Percentiles rank a stretch among this genome's conserved stretches.
Evolutionary conservation across 2,113 vertebrate species (phyloP).

Genomic region (Regulus satrapa): DNA sequence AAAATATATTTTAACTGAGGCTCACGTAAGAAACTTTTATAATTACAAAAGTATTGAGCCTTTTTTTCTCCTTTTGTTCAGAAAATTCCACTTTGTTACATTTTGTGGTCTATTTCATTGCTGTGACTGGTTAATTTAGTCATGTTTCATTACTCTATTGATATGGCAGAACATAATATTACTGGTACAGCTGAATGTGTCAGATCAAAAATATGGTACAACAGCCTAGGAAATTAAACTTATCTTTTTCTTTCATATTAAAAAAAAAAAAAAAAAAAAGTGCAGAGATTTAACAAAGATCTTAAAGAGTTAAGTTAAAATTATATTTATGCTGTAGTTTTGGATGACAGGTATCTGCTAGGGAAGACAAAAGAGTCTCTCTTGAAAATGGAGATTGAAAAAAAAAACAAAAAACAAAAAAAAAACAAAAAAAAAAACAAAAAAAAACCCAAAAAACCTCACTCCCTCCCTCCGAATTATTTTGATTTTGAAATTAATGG

Average conservation of each 20-base stretch:
- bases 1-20: background rate
- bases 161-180: background rate
- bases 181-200: background rate
- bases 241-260: background rate
- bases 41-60: background rate
- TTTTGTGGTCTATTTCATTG: background rate
- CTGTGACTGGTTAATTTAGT: background rate
- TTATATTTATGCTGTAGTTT: too few relatives aligned
- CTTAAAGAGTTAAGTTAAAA: background rate
- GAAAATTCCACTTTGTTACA: background rate
- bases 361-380: too few relatives aligned
- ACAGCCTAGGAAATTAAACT: background rate
- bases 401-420: too few relatives aligned
- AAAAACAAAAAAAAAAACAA: too few relatives aligned
- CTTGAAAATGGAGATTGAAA: too few relatives aligned
- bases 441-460: too few relatives aligned
- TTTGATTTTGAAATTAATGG: too few relatives aligned
- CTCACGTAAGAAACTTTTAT: background rate
- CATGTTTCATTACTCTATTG: conserved; percentile 1
- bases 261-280: too few relatives aligned
- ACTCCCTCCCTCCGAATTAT: too few relatives aligned
- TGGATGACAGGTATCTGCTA: too few relatives aligned
- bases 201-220: background rate
- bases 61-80: background rate
- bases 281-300: background rate